A percentile compares a stretch with the other conserved stretches of the same genome.
Evolutionary conservation across 1,140 invertebrate species (phyloP).

Genomic region (Homarus americanus): DNA sequence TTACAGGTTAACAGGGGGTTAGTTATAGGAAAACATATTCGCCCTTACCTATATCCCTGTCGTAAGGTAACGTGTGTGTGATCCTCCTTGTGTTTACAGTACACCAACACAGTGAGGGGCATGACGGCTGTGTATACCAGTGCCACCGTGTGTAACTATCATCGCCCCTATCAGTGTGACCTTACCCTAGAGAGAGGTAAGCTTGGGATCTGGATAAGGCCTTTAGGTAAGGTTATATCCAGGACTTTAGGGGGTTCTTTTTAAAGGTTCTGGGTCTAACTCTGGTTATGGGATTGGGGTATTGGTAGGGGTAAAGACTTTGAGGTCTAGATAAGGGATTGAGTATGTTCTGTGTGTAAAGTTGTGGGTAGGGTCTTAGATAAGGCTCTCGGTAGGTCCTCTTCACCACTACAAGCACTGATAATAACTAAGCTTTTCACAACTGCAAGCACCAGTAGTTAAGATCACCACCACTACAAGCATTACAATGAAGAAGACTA

Average conservation of each 20-base stretch:
- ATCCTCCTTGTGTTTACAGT: not conserved
- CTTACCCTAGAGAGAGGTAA: not conserved
- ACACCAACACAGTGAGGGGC: not conserved
- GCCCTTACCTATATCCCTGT: too few relatives aligned
- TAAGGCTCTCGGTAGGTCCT: not conserved
- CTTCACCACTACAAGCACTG: not conserved
- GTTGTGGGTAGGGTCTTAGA: not conserved
- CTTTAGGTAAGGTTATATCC: not conserved
- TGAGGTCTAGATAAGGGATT: too few relatives aligned
- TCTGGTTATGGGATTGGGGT: too few relatives aligned
- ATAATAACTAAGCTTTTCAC: not conserved
- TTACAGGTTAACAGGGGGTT: too few relatives aligned
- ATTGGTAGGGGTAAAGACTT: too few relatives aligned
- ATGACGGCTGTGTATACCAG: not conserved
- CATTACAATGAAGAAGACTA: not conserved
- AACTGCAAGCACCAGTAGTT: not conserved
- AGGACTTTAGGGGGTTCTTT: not conserved
- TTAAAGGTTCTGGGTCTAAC: not conserved
- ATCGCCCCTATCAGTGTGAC: not conserved
- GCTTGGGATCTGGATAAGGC: not conserved
- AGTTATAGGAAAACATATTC: too few relatives aligned
- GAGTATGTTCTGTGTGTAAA: too few relatives aligned
- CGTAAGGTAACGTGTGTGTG: too few relatives aligned
- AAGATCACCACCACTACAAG: not conserved
- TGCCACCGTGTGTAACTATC: conserved; percentile 4